A percentile compares a stretch with the other conserved stretches of the same genome.
Conservation (phyloP, 2,113 vertebrate species). For the Ctenodactylus gundi region DNA sequence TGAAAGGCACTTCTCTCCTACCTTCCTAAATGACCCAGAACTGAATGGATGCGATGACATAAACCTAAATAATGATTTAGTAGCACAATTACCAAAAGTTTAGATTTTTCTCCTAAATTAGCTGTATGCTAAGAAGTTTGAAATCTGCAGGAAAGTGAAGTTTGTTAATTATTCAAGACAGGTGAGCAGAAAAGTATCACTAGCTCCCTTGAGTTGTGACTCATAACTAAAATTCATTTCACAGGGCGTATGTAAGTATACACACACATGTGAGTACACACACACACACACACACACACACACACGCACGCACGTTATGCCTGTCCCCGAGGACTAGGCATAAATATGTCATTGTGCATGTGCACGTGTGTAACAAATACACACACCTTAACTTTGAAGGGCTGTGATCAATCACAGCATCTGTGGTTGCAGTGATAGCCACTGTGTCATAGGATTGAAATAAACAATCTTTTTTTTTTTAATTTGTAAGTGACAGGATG, state of each 20-base stretch:
- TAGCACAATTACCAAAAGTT: conserved; percentile 64
- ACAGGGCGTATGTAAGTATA: too few relatives aligned
- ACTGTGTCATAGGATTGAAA: neutral
- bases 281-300: neutral
- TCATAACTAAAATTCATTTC: neutral
- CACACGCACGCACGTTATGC: neutral
- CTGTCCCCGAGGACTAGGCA: conserved; percentile 3
- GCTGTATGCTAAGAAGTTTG: neutral
- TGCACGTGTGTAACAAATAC: neutral
- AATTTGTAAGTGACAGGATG: conserved; percentile 78
- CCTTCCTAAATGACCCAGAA: conserved; percentile 56
- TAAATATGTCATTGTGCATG: neutral
- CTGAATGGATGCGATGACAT: conserved; percentile 52
- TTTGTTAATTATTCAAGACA: conserved; percentile 45
- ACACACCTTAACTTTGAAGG: neutral
- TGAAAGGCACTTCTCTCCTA: conserved; percentile 34
- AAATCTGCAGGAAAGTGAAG: neutral
- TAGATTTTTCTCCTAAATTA: conserved; percentile 36
- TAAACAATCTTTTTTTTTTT: conserved; percentile 69
- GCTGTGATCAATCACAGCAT: neutral
- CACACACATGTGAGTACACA: neutral
- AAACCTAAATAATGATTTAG: conserved; percentile 74
- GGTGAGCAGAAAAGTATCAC: neutral
- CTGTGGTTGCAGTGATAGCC: neutral
- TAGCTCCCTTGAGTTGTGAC: neutral